Conservation (phyloP, 2,113 vertebrate species). For the Typhlomys cinereus region DNA sequence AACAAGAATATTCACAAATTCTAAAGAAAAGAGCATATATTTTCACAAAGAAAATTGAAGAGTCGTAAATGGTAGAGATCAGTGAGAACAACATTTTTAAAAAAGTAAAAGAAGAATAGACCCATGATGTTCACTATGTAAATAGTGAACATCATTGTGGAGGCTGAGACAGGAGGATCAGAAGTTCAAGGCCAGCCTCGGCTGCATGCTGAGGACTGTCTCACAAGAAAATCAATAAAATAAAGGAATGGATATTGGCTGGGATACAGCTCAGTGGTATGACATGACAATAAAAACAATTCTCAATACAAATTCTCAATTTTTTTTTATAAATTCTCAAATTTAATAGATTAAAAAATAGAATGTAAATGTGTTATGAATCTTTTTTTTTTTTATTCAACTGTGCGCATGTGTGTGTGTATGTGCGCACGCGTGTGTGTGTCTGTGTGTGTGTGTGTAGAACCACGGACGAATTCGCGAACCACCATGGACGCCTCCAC, state of each 20-base stretch:
- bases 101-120: background rate
- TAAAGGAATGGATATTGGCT: no score
- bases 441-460: no score
- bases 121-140: background rate
- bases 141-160: background rate
- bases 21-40: conserved; percentile 57
- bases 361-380: background rate
- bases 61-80: background rate
- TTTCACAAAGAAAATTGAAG: conserved; percentile 45
- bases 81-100: background rate
- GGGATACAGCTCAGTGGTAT: background rate
- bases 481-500: no score
- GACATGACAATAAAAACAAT: background rate
- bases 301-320: background rate
- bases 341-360: background rate
- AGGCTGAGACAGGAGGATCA: background rate
- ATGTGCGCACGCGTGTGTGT: no score
- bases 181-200: background rate
- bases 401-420: no score
- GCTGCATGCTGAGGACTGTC: background rate
- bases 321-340: background rate
- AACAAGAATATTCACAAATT: conserved; percentile 30
- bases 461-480: no score
- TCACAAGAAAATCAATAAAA: no score
- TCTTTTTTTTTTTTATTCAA: no score